Evolutionary conservation across 2,113 vertebrate genomes (phyloP), one percentile per base, ranked within the genome.

Genomic region (Galemys pyrenaicus): DNA sequence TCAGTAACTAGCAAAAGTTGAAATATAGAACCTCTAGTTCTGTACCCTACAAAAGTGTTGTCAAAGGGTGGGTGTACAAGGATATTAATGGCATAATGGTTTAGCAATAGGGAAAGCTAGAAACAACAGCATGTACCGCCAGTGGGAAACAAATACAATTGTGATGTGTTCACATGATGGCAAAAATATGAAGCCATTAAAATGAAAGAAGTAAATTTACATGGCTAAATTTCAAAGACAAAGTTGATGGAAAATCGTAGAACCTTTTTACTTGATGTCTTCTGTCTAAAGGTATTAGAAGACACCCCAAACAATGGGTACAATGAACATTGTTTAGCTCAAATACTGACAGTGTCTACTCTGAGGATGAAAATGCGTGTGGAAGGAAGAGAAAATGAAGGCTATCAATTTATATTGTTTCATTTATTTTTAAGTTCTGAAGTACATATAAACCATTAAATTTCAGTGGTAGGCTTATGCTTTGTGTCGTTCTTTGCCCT

Each of bases 1-100:
- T 87, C n/a, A 88, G 22, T 79, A 80, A 79, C 60, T 91, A 78
- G 26, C 8, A 89, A 84, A 93, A 89, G n/a, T 65, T 92, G 70
- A 92, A 77, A 89, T 87, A 85, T 65, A 4, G 0, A 85, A 16
- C 11, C 37, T 89, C 19, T 49, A 62, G 28, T 85, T 94, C n/a
- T n/a, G 37, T 10, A 65, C 20, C 5, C 35, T 68, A 67, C 32
- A 87, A 67, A 92, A 93, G 60, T 32, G 90, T 49, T 89, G 37
- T 17, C 54, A 5, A 87, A 51, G 54, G 26, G 22, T 2, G 32
- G 13, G 30, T 58, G 8, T 60, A 30, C n/a, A 58, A 77, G 32
- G 17, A n/a, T 80, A 56, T 64, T 90, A 17, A 79, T 64, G 39
- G 30, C 49, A 73, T 77, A 95, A 68, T 82, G 81, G 37, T 77